phyloP scores from a whole-genome alignment of 2,797 vertebrate species.

The Holocentrus rufus region DNA sequence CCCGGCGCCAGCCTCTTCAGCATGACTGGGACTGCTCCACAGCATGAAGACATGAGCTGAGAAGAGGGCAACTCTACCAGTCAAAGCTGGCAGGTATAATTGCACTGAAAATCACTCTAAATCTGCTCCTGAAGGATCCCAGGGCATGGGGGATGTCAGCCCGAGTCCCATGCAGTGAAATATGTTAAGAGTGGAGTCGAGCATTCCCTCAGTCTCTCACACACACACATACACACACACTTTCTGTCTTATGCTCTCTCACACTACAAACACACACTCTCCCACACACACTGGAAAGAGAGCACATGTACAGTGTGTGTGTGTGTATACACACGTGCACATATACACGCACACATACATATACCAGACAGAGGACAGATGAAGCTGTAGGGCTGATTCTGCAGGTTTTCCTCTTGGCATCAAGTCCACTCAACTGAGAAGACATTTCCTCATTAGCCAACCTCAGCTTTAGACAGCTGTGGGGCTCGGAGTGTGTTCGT shows the following conservation, averaged over 20 bases:
- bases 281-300: slow-evolving; percentile 26
- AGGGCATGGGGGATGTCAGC: slow-evolving; percentile 78
- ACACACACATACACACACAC: slow-evolving; percentile 33
- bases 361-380: slow-evolving; percentile 71
- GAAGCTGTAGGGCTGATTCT: slow-evolving; percentile 82
- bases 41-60: slow-evolving; percentile 79
- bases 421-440: slow-evolving; percentile 82
- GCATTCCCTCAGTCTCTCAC: slow-evolving; percentile 36
- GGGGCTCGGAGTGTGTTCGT: slow-evolving; percentile 72
- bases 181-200: slow-evolving; percentile 75
- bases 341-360: slow-evolving; percentile 51
- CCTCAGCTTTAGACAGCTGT: slow-evolving; percentile 81
- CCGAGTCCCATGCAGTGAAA: slow-evolving; percentile 77
- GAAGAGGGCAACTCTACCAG: slow-evolving; percentile 78
- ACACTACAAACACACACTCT: slow-evolving; percentile 47
- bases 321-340: slow-evolving; percentile 60
- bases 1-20: slow-evolving; percentile 45
- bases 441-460: slow-evolving; percentile 84
- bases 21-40: slow-evolving; percentile 60
- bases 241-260: slow-evolving; percentile 43
- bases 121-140: slow-evolving; percentile 80
- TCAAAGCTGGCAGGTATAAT: slow-evolving; percentile 84
- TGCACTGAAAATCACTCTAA: slow-evolving; percentile 85
- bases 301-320: slow-evolving; percentile 47
- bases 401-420: slow-evolving; percentile 82